Base-by-base conservation (phyloP, 1,140 invertebrate species). In the Drosophila sproati region DNA sequence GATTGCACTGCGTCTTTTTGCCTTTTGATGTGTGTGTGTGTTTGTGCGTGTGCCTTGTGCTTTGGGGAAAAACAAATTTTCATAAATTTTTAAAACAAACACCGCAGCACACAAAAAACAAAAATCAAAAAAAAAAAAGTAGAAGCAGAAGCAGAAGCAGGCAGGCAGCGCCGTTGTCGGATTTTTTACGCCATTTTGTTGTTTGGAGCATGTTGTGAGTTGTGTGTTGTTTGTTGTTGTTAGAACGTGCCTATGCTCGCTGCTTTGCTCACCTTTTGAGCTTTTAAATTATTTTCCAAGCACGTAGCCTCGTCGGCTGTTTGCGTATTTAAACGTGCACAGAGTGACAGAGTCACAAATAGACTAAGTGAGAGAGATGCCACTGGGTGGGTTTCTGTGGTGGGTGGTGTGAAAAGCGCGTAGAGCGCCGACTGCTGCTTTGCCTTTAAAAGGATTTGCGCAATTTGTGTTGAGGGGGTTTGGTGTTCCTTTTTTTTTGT, bases 261-360 rank as follows among this genome's bases (percentile, higher is more conserved):
- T 88, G 83, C 85, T 87, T 82, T 87, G 80, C 82, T 91, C 88
- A 91, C 88, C 88, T 91, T 91, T 91, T 91, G 89, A 91, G 88
- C 88, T 89, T 91, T 91, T 91, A 91, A 91, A 91, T 91, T 85
- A 91, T 91, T 91, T 91, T 89, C 88, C 78, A 91, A 82, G 88
- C 88, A 91, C 88, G 89, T 87, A 85, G 75, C 77, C 73, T 85
- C 85, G 86, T 90, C 85, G 85, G 67, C 86, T 89, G 85, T 89
- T 89, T 89, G 85, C 85, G 86, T 89, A 89, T 90, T 90, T 89
- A 89, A 89, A 81, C 85, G 88, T 89, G 82, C 71, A 54, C 64
- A 39, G 52, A 5, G 37, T 35, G 55, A 59, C 32, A 29, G 51
- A 48, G 20, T 20, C n/a, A 47, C 45, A 2, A 28, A 28, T 8